Evolutionary conservation across 2,888 invertebrate genomes (phyloP).

Genomic region (Luperina testacea): DNA sequence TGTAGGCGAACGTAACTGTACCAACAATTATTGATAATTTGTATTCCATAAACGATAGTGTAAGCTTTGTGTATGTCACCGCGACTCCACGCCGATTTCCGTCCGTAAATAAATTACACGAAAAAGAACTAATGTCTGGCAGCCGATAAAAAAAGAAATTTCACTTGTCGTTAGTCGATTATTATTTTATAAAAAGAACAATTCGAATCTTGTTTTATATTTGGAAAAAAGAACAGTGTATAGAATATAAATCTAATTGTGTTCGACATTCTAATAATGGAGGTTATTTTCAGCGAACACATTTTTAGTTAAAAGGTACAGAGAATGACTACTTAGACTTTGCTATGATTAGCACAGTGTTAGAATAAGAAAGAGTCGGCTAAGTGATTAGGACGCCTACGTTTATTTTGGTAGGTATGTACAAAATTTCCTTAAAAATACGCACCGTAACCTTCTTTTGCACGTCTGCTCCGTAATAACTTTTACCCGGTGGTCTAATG

Average conservation of each 20-base stretch:
- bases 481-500: slow-evolving; percentile 56
- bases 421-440: slow-evolving; percentile 75
- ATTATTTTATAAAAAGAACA: slow-evolving; percentile 34
- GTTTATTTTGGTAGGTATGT: slow-evolving; percentile 62
- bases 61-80: slow-evolving; percentile 65
- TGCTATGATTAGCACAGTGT: slow-evolving; percentile 48
- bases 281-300: slow-evolving; percentile 49
- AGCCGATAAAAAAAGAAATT: slow-evolving; percentile 31
- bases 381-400: slow-evolving; percentile 71
- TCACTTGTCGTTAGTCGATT: slow-evolving; percentile 16
- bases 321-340: slow-evolving; percentile 41
- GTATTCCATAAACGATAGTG: slow-evolving; percentile 75
- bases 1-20: slow-evolving; percentile 75
- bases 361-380: slow-evolving; percentile 50
- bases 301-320: slow-evolving; percentile 17
- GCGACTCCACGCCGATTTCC: slow-evolving; percentile 66
- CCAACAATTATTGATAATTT: slow-evolving; percentile 75
- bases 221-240: slow-evolving; percentile 42
- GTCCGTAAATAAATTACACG: slow-evolving; percentile 55
- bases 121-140: slow-evolving; percentile 51
- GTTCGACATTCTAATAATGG: slow-evolving; percentile 48
- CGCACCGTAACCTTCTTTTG: slow-evolving; percentile 74
- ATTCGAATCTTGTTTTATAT: slow-evolving; percentile 12
- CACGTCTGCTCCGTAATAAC: slow-evolving; percentile 74
- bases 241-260: slow-evolving; percentile 40